Evolutionary conservation across 2,113 vertebrate genomes (phyloP).

Genomic region (Cygnus atratus): DNA sequence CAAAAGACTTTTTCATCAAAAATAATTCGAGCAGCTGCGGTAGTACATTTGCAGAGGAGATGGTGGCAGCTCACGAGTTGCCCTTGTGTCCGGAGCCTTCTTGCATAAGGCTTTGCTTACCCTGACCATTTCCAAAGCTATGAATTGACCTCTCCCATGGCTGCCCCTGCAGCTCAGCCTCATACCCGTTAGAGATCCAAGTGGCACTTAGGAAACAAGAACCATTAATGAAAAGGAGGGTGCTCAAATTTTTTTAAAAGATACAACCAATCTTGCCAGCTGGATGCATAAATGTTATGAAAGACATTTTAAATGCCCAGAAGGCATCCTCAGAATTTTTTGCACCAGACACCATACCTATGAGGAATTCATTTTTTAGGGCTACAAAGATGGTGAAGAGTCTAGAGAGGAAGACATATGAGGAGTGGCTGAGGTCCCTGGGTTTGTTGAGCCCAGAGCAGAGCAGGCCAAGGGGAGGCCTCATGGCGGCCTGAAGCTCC

Average conservation of each 20-base stretch:
- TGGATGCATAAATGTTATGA: background rate
- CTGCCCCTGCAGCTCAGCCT: background rate
- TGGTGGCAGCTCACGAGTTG: background rate
- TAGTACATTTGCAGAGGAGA: background rate
- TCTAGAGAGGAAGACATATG: too few relatives aligned
- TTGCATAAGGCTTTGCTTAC: background rate
- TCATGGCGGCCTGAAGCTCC: too few relatives aligned
- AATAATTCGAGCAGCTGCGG: background rate
- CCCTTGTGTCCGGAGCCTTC: background rate
- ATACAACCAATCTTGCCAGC: background rate
- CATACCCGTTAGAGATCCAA: background rate
- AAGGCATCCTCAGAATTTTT: background rate
- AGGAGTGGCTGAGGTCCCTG: too few relatives aligned
- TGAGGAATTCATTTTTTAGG: background rate
- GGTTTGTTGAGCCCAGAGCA: too few relatives aligned
- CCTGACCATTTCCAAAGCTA: accelerated
- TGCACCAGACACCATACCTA: accelerated
- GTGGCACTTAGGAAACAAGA: background rate
- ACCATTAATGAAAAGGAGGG: background rate
- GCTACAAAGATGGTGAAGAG: too few relatives aligned
- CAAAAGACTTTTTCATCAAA: background rate
- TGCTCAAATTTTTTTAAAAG: background rate
- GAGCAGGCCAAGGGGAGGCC: too few relatives aligned
- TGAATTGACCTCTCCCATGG: background rate
- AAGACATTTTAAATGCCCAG: background rate